Evolutionary conservation across 2,113 vertebrate genomes (phyloP).

Genomic region (Indri indri): DNA sequence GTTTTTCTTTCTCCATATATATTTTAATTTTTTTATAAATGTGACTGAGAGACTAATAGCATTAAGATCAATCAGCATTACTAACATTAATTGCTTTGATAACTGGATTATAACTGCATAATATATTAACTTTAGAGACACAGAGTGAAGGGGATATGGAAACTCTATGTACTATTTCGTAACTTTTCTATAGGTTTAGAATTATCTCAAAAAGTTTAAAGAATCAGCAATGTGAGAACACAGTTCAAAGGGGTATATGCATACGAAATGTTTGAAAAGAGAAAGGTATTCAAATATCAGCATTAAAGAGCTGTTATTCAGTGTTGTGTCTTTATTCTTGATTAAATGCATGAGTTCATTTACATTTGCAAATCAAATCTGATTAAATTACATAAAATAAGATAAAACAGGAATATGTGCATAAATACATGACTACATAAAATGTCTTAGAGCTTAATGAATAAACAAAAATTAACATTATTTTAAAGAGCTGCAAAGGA

Average conservation of each 20-base stretch:
- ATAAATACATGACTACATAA: background rate
- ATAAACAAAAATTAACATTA: background rate
- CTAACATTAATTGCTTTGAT: background rate
- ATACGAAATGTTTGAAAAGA: background rate
- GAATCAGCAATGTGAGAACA: background rate
- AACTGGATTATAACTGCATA: background rate
- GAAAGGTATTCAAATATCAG: constrained; percentile 17
- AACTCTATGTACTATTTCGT: background rate
- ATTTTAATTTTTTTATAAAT: background rate
- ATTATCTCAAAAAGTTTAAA: background rate
- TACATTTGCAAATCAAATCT: constrained; percentile 41
- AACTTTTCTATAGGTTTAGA: background rate
- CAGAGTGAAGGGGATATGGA: background rate
- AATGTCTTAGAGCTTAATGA: background rate
- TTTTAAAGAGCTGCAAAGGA: background rate
- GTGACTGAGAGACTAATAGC: background rate
- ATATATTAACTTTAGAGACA: background rate
- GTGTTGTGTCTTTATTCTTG: background rate
- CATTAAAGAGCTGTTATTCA: background rate
- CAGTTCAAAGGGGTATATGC: background rate
- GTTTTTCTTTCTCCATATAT: background rate
- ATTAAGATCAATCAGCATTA: background rate
- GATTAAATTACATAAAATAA: constrained; percentile 30
- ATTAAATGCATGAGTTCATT: constrained; percentile 18
- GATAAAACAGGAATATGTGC: background rate